Base-by-base conservation (phyloP, 1,140 invertebrate genomes). In the Rhagoletis zephyria region DNA sequence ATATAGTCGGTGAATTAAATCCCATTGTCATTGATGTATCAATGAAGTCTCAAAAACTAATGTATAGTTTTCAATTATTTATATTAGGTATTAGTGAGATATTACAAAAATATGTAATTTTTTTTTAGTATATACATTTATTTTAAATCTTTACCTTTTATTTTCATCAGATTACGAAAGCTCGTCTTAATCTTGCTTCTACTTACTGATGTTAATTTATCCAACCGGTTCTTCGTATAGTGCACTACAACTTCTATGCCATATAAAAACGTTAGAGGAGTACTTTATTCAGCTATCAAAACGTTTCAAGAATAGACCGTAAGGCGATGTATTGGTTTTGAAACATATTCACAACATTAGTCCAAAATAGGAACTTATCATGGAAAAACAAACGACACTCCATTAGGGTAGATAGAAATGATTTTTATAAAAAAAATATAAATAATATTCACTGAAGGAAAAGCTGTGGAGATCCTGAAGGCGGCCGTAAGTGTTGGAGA, bases 391-490 rank as follows among this genome's bases (percentile, higher is more conserved):
- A 16, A n/a, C 74, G 56, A 81, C 74, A 81, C 74, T 81, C 48
- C 74, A 81, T 56, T 81, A 81, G 74, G 56, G 74, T 81, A 81
- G 48, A 81, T 81, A 81, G 74, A 42, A n/a, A 81, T 81, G 74
- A 81, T 81, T 56, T 81, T 77, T 77, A 77, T 77, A 77, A 77
- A 48, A 16, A 74, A 77, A 77, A 81, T 59, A 81, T 56, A 81
- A 56, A 56, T 56, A 19, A 81, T 81, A 77, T 81, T n/a, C 74
- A 81, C 16, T 16, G 48, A 81, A 48, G 19, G 48, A 19, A 48
- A 48, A 67, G 5, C 1, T 30, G 40, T 7, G 64, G 1, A 30
- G 6, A 67, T 30, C 64, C 0, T 7, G 4, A 14, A 19, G 40
- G 4, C 19, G 6, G 4, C 30, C 4, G 16, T 64, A 40, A 30